phyloP scores from a whole-genome alignment of 2,888 invertebrate genomes.

The Dryobotodes eremita region DNA sequence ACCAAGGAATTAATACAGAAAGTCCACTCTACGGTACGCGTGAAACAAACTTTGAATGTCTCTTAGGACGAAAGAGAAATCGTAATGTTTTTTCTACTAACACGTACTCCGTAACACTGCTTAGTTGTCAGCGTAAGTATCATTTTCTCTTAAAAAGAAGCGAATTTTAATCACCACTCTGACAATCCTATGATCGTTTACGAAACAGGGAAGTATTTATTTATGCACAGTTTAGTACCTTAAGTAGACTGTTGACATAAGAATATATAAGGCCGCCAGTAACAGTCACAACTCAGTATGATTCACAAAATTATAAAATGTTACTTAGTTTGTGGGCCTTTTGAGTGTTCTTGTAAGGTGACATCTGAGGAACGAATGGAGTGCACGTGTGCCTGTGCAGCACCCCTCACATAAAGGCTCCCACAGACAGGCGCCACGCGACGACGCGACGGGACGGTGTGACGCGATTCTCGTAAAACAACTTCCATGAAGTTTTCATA shows the following conservation, averaged over 20 bases:
- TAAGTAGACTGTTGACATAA: neutral
- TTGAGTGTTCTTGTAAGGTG: neutral
- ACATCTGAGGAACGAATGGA: neutral
- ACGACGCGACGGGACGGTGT: too few relatives aligned
- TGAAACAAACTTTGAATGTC: neutral
- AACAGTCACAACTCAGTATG: neutral
- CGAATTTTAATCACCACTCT: neutral
- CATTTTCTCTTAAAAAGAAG: neutral
- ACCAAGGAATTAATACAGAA: neutral
- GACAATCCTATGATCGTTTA: neutral
- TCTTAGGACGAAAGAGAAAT: neutral
- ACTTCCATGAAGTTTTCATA: too few relatives aligned
- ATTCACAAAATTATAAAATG: neutral
- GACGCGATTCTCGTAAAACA: too few relatives aligned
- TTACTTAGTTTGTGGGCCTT: neutral
- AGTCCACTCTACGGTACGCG: neutral
- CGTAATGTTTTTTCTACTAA: neutral
- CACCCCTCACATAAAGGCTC: conserved; percentile 25
- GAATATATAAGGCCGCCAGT: neutral
- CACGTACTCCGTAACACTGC: neutral
- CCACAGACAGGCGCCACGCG: neutral
- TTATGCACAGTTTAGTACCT: neutral
- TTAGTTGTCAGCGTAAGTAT: neutral
- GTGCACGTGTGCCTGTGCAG: neutral
- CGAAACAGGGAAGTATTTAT: neutral